Evolutionary conservation across 37 sponge, comb jelly and placozoan species (phyloP).

Genomic region (Crambe crambe): DNA sequence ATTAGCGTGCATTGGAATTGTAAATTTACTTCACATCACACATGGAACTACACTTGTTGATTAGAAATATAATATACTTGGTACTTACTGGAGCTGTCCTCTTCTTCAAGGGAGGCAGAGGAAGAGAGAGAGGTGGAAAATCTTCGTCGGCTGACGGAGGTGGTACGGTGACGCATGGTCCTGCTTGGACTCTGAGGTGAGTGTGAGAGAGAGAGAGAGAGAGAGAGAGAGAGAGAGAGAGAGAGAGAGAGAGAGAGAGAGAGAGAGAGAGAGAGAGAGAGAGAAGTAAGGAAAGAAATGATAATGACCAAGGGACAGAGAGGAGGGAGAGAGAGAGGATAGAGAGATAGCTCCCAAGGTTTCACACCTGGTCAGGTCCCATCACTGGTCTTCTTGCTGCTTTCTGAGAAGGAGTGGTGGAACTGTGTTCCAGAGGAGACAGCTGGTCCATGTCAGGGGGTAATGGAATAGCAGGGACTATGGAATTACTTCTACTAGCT

Average conservation of each 20-base stretch:
- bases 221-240: not conserved
- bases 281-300: not conserved
- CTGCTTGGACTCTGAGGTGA: conserved; percentile 44
- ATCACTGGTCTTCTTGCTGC: conserved; percentile 48
- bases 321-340: no score
- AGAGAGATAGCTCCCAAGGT: no score
- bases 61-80: no score
- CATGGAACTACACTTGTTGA: no score
- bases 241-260: conserved; percentile 2
- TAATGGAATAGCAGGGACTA: conserved; percentile 43
- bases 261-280: conserved; percentile 1
- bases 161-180: not conserved
- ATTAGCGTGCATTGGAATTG: no score
- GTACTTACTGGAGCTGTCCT: conserved; percentile 33
- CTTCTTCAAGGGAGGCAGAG: conserved; percentile 46
- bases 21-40: no score
- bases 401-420: conserved; percentile 45
- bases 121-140: conserved; percentile 43
- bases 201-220: conserved; percentile 11
- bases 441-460: conserved; percentile 39
- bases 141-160: not conserved
- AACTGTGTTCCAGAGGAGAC: conserved; percentile 23
- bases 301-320: not conserved
- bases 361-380: conserved; percentile 27
- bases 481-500: not conserved